Conservation (phyloP, 1,140 invertebrate species). For the Apocrypta bakeri region DNA sequence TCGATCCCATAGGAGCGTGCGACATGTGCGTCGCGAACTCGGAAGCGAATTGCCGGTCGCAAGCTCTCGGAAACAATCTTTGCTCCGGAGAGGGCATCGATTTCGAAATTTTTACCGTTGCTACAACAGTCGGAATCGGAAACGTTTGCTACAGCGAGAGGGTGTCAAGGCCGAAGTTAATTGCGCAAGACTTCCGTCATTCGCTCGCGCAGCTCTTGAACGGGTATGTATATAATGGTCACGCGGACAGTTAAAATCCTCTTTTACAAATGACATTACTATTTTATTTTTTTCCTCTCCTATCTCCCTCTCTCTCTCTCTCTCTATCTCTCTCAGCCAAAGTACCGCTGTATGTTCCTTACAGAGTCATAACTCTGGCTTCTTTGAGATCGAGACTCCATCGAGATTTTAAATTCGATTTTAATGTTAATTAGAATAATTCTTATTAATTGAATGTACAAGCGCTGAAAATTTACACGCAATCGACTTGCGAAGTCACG, state of each 20-base stretch:
- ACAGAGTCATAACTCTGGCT: too few species aligned
- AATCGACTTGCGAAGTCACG: too few species aligned
- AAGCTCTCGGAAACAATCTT: background rate
- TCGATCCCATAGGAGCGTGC: background rate
- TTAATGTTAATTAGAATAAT: too few species aligned
- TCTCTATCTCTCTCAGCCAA: background rate
- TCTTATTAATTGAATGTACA: too few species aligned
- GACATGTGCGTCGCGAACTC: background rate
- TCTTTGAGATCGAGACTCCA: too few species aligned
- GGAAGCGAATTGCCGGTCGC: too few species aligned
- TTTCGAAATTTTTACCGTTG: background rate
- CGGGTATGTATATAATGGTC: background rate
- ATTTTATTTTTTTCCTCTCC: conserved; percentile 19
- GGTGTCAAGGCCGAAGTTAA: conserved; percentile 48
- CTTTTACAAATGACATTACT: conserved; percentile 33
- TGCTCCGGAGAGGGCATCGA: background rate
- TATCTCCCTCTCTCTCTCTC: background rate
- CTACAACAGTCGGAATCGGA: conserved; percentile 5
- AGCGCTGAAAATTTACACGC: too few species aligned
- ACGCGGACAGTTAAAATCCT: conserved; percentile 24
- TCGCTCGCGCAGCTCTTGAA: conserved; percentile 7
- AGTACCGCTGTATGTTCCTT: too few species aligned
- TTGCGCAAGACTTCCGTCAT: conserved; percentile 47
- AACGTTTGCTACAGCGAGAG: conserved; percentile 16
- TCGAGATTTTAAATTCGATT: too few species aligned